These are phyloP conservation scores for Actenoides lindsayi DNA, from an alignment of 2,113 vertebrate species.

Conservation along the genomic window DNA sequence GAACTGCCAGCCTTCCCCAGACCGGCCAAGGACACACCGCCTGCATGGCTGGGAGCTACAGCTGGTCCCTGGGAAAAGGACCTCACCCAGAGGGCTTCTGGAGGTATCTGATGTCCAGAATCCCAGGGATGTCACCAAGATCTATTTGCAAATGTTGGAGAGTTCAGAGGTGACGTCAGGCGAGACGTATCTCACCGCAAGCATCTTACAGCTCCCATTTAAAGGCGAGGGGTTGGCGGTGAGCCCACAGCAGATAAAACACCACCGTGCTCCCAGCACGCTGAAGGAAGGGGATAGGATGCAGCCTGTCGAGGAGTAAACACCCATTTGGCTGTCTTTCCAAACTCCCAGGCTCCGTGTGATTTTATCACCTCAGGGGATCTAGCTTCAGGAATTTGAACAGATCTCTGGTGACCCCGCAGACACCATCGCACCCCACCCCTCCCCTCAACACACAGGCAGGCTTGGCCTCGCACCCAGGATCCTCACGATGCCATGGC, in stretches of 20 bases:
- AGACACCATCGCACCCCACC: not conserved
- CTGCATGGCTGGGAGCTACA: rapidly evolving
- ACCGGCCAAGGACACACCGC: not conserved
- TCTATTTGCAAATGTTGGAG: not conserved
- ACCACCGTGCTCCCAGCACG: not conserved
- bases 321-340: not conserved
- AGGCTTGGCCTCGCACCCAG: not conserved
- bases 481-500: not conserved
- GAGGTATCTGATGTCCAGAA: not conserved
- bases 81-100: not conserved
- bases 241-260: not conserved
- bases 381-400: not conserved
- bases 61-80: not conserved
- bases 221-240: not conserved
- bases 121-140: not conserved
- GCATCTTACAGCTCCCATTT: not conserved
- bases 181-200: not conserved
- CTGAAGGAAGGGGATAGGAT: not conserved
- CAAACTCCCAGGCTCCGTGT: not conserved
- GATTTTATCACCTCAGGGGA: not conserved
- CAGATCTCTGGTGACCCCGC: not conserved
- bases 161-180: not conserved
- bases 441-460: not conserved
- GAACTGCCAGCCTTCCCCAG: not conserved
- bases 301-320: not conserved